These are phyloP conservation scores for Branchellion lobata DNA, from an alignment of 2,888 invertebrate species.

Conservation along the genomic window DNA sequence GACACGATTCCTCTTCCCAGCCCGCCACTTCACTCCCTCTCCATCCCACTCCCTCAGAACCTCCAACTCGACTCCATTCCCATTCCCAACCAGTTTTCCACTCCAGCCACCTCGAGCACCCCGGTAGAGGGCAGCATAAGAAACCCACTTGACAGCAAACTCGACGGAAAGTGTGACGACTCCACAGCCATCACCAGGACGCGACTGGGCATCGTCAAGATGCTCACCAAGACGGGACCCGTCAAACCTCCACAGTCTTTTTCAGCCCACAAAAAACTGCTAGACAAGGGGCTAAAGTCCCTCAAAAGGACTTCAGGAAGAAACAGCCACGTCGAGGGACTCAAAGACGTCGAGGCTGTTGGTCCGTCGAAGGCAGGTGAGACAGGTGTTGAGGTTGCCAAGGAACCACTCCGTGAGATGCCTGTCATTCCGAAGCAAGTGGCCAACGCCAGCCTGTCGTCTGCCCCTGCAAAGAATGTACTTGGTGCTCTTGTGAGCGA, in stretches of 20 bases:
- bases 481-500: not conserved
- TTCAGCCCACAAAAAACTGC: not conserved
- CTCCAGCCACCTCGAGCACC: not conserved
- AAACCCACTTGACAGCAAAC: not conserved
- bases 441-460: no score
- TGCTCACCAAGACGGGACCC: conserved; percentile 5
- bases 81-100: not conserved
- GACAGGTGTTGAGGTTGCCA: no score
- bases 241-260: not conserved
- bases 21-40: not conserved
- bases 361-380: not conserved
- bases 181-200: conserved; percentile 31
- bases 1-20: conserved; percentile 4
- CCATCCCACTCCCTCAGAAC: not conserved
- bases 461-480: not conserved
- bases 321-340: no score
- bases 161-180: not conserved
- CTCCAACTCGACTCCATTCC: not conserved
- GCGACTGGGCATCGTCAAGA: conserved; percentile 32
- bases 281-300: not conserved
- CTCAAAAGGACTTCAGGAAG: no score
- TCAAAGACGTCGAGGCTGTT: no score
- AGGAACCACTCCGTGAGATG: not conserved
- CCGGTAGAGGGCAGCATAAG: not conserved
- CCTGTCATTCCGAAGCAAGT: not conserved